Percentiles rank a stretch among this genome's conserved stretches.
phyloP scores from a whole-genome alignment of 2,888 invertebrate genomes.

The Zele albiditarsus region DNA sequence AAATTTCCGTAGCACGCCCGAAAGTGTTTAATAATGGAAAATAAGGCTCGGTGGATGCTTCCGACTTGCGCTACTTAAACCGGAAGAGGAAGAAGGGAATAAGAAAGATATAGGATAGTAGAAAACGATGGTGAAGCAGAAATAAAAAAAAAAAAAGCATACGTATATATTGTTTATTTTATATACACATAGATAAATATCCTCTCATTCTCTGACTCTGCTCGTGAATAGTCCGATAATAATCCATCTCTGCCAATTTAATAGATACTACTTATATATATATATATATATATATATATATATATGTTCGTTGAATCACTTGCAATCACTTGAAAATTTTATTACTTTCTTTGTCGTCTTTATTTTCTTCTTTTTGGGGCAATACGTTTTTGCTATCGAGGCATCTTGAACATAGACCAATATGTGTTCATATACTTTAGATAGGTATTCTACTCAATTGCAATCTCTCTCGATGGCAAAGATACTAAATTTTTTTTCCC shows the following conservation, averaged over 20 bases:
- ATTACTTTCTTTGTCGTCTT: background rate
- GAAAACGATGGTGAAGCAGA: background rate
- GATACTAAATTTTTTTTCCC: background rate
- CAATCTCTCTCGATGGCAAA: background rate
- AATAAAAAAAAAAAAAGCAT: background rate
- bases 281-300: background rate
- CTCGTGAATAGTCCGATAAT: background rate
- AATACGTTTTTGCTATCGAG: background rate
- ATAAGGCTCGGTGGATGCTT: constrained; percentile 10
- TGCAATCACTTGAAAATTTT: background rate
- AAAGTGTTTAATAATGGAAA: constrained; percentile 26
- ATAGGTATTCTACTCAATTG: background rate
- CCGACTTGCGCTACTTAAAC: background rate
- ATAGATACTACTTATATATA: background rate
- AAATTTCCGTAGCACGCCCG: constrained; percentile 4
- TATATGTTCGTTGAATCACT: background rate
- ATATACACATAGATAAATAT: background rate
- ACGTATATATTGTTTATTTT: background rate
- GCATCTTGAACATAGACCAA: background rate
- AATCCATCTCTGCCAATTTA: constrained; percentile 2
- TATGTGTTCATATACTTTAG: background rate
- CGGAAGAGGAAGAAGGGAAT: background rate
- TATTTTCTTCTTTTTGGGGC: background rate
- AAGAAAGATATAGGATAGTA: background rate
- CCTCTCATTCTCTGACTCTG: background rate